phyloP scores from a whole-genome alignment of 2,113 vertebrate genomes.

The Bufo bufo region DNA sequence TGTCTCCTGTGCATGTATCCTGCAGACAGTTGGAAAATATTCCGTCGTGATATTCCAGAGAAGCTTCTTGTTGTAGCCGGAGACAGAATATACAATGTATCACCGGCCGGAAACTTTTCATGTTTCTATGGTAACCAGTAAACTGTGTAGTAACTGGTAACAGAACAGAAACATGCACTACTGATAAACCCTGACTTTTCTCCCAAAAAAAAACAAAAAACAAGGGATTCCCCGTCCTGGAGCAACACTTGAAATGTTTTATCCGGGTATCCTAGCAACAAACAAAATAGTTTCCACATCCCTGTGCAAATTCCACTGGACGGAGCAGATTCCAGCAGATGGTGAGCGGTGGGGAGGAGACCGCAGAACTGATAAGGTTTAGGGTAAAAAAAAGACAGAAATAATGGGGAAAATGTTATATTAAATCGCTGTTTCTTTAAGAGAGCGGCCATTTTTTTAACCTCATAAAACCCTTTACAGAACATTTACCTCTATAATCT shows the following conservation, averaged over 20 bases:
- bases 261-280: constrained; percentile 47
- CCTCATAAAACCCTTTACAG: too few relatives aligned
- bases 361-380: constrained; percentile 21
- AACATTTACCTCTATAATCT: too few relatives aligned
- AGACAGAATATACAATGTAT: constrained; percentile 27
- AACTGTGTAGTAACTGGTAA: neutral
- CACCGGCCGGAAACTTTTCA: constrained; percentile 2
- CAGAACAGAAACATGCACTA: neutral
- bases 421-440: too few relatives aligned
- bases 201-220: constrained; percentile 63
- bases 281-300: constrained; percentile 53
- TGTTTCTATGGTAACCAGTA: neutral
- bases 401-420: neutral
- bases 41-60: neutral
- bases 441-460: too few relatives aligned
- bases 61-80: neutral
- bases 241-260: constrained; percentile 62
- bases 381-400: neutral
- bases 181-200: constrained; percentile 77
- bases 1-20: neutral
- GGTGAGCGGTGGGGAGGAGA: constrained; percentile 9
- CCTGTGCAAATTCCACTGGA: constrained; percentile 23
- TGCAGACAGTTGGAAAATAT: neutral
- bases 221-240: constrained; percentile 71
- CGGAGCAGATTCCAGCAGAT: constrained; percentile 30